Evolutionary conservation across 1,140 invertebrate species (phyloP).

Genomic region (Scylla paramamosain): DNA sequence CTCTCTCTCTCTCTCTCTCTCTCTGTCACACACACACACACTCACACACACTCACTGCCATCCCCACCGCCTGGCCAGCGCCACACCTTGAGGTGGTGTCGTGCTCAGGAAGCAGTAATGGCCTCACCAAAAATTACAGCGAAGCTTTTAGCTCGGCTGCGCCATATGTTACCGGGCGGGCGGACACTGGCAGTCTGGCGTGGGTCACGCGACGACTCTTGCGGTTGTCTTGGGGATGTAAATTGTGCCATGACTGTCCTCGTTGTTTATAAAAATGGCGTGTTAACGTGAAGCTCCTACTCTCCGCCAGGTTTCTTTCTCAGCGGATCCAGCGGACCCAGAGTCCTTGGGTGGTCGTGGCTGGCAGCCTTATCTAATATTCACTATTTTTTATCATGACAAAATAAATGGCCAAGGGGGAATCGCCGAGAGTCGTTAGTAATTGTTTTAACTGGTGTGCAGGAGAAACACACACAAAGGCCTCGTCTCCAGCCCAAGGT

Average conservation of each 20-base stretch:
- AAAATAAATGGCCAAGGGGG: too few species aligned
- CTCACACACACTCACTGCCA: neutral
- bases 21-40: too few species aligned
- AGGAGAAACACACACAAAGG: too few species aligned
- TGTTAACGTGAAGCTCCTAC: neutral
- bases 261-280: neutral
- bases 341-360: too few species aligned
- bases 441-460: too few species aligned
- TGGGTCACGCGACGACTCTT: neutral
- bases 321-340: too few species aligned
- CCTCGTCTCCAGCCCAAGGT: too few species aligned
- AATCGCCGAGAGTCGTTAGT: too few species aligned
- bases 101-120: neutral
- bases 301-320: neutral
- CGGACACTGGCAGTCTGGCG: neutral
- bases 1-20: too few species aligned
- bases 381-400: too few species aligned
- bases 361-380: too few species aligned
- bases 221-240: neutral
- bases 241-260: neutral
- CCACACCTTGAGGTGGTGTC: conserved; percentile 8
- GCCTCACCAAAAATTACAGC: neutral
- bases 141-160: neutral
- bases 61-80: neutral
- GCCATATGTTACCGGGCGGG: neutral